Evolutionary conservation across 2,113 vertebrate genomes (phyloP).

Genomic region (Dipodomys stephensi): DNA sequence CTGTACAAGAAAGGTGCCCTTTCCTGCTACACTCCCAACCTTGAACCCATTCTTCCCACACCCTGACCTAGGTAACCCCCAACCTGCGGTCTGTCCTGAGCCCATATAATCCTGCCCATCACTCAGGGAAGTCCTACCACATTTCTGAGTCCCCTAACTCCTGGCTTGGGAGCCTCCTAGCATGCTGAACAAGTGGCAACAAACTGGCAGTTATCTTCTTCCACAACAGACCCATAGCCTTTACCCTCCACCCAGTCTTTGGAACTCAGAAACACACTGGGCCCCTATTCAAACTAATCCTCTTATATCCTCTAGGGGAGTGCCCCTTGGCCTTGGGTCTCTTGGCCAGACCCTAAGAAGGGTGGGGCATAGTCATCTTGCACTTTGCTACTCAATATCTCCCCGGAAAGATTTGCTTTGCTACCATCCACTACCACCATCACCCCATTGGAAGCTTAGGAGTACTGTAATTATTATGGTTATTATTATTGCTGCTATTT

Average conservation of each 20-base stretch:
- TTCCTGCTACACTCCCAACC: conserved; percentile 72
- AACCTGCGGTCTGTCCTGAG: neutral
- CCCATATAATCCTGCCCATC: neutral
- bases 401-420: conserved; percentile 76
- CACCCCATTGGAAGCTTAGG: neutral
- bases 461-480: conserved; percentile 69
- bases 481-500: conserved; percentile 81
- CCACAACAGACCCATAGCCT: neutral
- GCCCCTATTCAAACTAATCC: conserved; percentile 71
- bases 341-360: conserved; percentile 53
- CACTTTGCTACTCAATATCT: conserved; percentile 65
- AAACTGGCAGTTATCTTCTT: conserved; percentile 5
- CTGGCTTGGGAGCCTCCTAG: neutral
- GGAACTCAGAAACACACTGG: conserved; percentile 72
- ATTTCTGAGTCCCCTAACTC: neutral
- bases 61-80: neutral
- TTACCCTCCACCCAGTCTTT: conserved; percentile 4
- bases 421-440: neutral
- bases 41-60: neutral
- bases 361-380: neutral
- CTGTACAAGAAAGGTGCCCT: neutral
- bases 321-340: neutral
- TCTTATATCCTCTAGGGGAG: conserved; percentile 62
- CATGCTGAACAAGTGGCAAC: neutral
- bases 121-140: neutral